phyloP scores from a whole-genome alignment of 1,140 invertebrate species.

The Panonychus citri region DNA sequence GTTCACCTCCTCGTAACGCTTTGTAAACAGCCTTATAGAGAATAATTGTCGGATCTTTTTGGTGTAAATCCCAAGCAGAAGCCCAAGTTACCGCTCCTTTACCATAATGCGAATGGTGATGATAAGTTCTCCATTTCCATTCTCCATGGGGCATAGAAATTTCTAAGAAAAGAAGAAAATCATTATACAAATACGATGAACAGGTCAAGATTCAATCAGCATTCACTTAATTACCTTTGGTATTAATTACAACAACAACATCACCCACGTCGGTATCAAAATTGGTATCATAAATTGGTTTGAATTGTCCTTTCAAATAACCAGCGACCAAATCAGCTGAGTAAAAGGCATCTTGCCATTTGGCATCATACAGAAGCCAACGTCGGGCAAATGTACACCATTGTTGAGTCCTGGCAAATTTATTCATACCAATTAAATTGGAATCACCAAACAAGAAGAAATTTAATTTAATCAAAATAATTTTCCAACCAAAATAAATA shows the following conservation, averaged over 20 bases:
- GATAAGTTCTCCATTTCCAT: constrained; percentile 51
- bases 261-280: constrained; percentile 64
- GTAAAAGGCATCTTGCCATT: constrained; percentile 78
- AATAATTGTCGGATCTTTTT: constrained; percentile 72
- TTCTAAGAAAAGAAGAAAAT: too few relatives aligned
- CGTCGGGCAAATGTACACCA: constrained; percentile 73
- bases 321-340: constrained; percentile 47
- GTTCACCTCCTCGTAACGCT: constrained; percentile 30
- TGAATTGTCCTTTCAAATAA: constrained; percentile 59
- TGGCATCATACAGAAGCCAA: constrained; percentile 85
- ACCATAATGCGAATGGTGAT: constrained; percentile 30
- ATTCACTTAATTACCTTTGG: constrained; percentile 15
- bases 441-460: too few relatives aligned
- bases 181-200: constrained; percentile 14
- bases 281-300: constrained; percentile 74
- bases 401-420: constrained; percentile 39
- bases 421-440: too few relatives aligned
- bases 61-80: constrained; percentile 73
- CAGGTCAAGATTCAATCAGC: background rate
- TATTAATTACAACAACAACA: constrained; percentile 86
- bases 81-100: constrained; percentile 49
- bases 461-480: too few relatives aligned
- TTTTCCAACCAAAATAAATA: too few relatives aligned
- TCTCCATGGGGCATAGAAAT: constrained; percentile 71
- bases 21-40: constrained; percentile 68